Evolutionary conservation across 2,113 vertebrate genomes (phyloP).

Genomic region (Callipepla squamata): DNA sequence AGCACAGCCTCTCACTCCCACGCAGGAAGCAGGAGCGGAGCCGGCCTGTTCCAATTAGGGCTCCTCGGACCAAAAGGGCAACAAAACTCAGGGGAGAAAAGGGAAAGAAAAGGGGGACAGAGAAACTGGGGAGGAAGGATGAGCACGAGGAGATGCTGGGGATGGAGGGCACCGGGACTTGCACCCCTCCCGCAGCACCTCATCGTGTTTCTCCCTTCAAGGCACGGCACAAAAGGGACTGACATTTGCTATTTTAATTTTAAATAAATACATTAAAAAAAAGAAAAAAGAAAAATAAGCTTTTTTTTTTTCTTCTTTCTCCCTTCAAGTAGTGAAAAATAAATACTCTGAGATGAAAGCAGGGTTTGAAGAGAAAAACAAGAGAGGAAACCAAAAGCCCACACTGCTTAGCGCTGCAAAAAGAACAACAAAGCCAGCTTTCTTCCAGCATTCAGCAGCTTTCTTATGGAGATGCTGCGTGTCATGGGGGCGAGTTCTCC

Average conservation of each 20-base stretch:
- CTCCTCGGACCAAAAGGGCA: conserved; percentile 10
- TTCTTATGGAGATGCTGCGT: conserved; percentile 77
- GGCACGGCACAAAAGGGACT: neutral
- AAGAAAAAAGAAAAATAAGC: neutral
- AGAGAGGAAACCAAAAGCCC: conserved; percentile 76
- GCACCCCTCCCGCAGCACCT: neutral
- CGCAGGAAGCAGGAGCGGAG: conserved; percentile 79
- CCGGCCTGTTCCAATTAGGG: conserved; percentile 72
- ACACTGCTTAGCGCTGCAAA: conserved; percentile 73
- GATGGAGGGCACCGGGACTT: neutral
- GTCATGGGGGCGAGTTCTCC: conserved; percentile 43
- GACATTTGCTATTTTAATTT: conserved; percentile 59
- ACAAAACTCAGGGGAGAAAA: neutral
- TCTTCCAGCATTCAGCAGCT: conserved; percentile 73
- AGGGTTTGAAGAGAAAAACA: conserved; percentile 74
- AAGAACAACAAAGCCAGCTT: conserved; percentile 80
- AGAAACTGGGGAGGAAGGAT: neutral
- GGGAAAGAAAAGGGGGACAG: neutral
- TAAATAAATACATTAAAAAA: conserved; percentile 70
- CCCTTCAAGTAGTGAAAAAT: conserved; percentile 70
- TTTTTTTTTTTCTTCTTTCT: neutral
- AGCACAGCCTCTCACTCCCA: conserved; percentile 81
- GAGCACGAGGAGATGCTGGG: neutral
- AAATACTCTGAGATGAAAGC: conserved; percentile 78
- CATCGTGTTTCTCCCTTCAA: conserved; percentile 17